A percentile compares a stretch with the other conserved stretches of the same genome.
phyloP scores from a whole-genome alignment of 2,797 vertebrate species.

The Tamandua tetradactyla region DNA sequence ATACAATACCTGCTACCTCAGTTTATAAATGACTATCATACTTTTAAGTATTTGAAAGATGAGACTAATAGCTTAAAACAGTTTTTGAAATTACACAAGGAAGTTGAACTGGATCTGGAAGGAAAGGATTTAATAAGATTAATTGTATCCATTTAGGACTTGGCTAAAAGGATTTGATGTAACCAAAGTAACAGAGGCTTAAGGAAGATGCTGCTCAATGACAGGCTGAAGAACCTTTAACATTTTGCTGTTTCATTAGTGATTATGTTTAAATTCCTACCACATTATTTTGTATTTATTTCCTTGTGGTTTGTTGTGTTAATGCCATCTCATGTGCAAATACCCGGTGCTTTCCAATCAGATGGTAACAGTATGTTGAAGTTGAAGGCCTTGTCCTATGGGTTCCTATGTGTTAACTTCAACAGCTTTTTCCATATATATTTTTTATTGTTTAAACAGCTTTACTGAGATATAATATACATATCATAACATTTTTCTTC shows the following conservation, averaged over 20 bases:
- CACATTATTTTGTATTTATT: background rate
- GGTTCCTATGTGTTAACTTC: background rate
- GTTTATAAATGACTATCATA: background rate
- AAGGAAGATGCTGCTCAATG: background rate
- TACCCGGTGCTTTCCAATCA: background rate
- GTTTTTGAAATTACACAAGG: background rate
- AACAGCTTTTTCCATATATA: too few species aligned
- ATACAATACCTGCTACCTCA: background rate
- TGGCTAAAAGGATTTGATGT: background rate
- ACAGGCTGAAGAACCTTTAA: background rate
- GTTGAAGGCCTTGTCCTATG: background rate
- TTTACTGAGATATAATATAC: too few species aligned
- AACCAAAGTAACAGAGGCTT: background rate
- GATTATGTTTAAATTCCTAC: background rate
- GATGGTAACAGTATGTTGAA: background rate
- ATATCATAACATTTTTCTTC: too few species aligned
- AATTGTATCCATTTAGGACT: background rate
- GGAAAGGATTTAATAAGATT: conserved; percentile 1
- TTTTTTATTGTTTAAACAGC: too few species aligned
- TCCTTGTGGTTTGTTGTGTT: background rate
- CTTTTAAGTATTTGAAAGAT: background rate
- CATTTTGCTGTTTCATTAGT: background rate
- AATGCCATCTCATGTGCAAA: background rate
- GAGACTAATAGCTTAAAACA: background rate
- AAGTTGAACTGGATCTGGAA: conserved; percentile 13